phyloP scores from a whole-genome alignment of 2,888 invertebrate genomes.

The Diarsia rubi region DNA sequence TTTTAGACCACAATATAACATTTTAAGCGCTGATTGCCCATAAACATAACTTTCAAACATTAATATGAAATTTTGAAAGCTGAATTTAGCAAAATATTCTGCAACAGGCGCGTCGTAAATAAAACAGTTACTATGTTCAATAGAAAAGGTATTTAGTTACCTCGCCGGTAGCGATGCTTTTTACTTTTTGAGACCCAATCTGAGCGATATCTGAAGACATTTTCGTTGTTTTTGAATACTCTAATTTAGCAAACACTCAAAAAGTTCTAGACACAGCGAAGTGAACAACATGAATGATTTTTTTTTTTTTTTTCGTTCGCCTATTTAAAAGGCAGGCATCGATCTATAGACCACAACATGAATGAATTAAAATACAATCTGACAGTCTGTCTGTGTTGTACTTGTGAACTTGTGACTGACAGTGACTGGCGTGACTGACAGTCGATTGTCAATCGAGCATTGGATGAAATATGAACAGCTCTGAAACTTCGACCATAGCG shows the following conservation, averaged over 20 bases:
- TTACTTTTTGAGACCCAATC: slow-evolving; percentile 84
- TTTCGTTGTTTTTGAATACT: slow-evolving; percentile 49
- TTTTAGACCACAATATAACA: neutral
- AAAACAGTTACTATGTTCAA: slow-evolving; percentile 2
- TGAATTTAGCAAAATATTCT: neutral
- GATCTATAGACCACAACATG: too few relatives aligned
- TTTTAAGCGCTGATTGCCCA: neutral
- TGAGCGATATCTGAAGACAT: slow-evolving; percentile 79
- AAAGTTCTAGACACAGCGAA: slow-evolving; percentile 32
- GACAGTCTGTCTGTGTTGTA: neutral
- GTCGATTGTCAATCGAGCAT: neutral
- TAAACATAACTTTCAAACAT: slow-evolving; percentile 10
- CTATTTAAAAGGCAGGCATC: too few relatives aligned
- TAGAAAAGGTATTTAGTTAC: slow-evolving; percentile 66
- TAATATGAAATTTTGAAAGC: slow-evolving; percentile 10
- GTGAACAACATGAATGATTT: slow-evolving; percentile 58
- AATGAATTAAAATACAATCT: slow-evolving; percentile 34
- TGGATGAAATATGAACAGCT: neutral
- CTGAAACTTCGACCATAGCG: neutral
- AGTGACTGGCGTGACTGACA: too few relatives aligned
- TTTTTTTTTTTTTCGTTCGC: too few relatives aligned
- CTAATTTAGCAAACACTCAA: slow-evolving; percentile 40
- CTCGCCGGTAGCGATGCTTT: slow-evolving; percentile 82
- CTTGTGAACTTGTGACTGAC: neutral
- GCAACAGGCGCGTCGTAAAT: slow-evolving; percentile 2